A percentile compares a stretch with the other conserved stretches of the same genome.
phyloP scores from a whole-genome alignment of 2,888 invertebrate genomes.

The Acrobasis suavella region DNA sequence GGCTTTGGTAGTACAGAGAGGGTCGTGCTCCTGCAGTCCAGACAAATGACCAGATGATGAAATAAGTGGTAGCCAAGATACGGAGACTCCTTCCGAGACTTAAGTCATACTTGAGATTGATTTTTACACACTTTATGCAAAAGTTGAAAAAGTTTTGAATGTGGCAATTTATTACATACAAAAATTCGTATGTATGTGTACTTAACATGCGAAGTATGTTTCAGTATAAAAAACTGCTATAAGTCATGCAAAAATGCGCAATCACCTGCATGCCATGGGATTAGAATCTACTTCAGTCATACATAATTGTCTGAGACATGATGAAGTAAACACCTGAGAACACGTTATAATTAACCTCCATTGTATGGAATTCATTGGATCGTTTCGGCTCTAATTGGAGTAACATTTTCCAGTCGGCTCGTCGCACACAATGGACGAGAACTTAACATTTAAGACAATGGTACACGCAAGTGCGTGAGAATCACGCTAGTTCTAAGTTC shows the following conservation, averaged over 20 bases:
- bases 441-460: conserved; percentile 60
- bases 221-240: not conserved
- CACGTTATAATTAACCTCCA: conserved; percentile 38
- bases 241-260: not conserved
- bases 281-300: conserved; percentile 27
- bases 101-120: too few species aligned
- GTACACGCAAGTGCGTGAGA: conserved; percentile 46
- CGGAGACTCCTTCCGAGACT: too few species aligned
- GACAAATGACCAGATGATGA: too few species aligned
- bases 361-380: conserved; percentile 43
- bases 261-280: not conserved
- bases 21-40: too few species aligned
- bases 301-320: conserved; percentile 34
- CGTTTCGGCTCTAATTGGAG: conserved; percentile 62
- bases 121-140: too few species aligned
- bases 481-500: conserved; percentile 29
- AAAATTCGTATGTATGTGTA: not conserved
- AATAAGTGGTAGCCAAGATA: too few species aligned
- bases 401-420: conserved; percentile 63
- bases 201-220: too few species aligned
- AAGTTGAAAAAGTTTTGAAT: too few species aligned
- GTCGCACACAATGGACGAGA: conserved; percentile 60
- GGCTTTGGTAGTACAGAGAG: too few species aligned
- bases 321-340: conserved; percentile 36
- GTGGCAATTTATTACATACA: too few species aligned